Evolutionary conservation across 2,888 invertebrate genomes (phyloP), one percentile per base, ranked within the genome.

Genomic region (Papilio elwesi): DNA sequence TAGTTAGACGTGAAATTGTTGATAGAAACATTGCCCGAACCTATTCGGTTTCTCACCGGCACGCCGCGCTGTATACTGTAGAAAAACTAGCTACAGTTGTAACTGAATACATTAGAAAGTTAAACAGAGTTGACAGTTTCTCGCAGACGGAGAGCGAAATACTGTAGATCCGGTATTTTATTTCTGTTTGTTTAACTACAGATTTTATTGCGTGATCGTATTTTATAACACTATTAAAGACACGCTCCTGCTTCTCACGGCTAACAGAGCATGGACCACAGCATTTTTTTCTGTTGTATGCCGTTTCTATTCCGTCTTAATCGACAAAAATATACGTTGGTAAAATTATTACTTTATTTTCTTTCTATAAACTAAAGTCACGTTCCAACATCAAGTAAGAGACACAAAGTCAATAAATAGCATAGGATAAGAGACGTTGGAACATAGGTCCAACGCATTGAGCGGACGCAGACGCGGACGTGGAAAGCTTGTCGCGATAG

Each of bases 61-160:
- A 26, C 48, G 12, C 59, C 9, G n/a, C 48, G 12, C 59, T 63
- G 63, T 65, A 69, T 68, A 64, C 51, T 12, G 43, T 57, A 64
- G 64, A 68, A 73, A 73, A 73, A 65, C 68, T 65, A 12, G 73
- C 52, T 48, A 26, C 71, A 36, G 52, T 62, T 63, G 73, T 68
- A 73, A 73, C 68, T 38, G 73, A 65, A 73, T 73, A 73, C 73
- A 73, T 73, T 73, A 73, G 73, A 73, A 73, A 73, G 73, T 73
- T 49, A 73, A 68, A 51, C 68, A 63, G 47, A 64, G 67, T 73
- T 68, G 68, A 68, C 68, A 64, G 73, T 68, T 68, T 68, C 68
- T 73, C 64, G 68, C 38, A 55, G 38, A 51, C 55, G 43, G 71
- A 49, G 64, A 73, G 73, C 68, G 57, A 65, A 65, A 65, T 51